Evolutionary conservation across 2,888 invertebrate genomes (phyloP).

Genomic region (Cerceris rybyensis): DNA sequence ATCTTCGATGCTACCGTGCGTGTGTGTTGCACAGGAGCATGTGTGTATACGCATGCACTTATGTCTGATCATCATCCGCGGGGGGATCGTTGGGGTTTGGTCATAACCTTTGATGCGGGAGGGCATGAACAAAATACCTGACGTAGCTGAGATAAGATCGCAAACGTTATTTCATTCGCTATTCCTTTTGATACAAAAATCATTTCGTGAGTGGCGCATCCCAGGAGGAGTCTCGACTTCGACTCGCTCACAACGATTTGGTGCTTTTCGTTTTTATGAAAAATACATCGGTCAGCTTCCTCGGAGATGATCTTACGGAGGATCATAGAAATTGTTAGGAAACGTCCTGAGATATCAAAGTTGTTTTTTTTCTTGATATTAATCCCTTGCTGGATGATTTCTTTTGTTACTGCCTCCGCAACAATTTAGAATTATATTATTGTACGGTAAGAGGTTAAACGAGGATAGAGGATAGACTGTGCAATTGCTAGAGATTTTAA

Average conservation of each 20-base stretch:
- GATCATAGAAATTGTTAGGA: too few relatives aligned
- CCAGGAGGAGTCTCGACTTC: constrained; percentile 45
- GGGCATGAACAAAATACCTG: constrained; percentile 72
- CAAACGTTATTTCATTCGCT: constrained; percentile 72
- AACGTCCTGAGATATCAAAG: too few relatives aligned
- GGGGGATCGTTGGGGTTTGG: constrained; percentile 62
- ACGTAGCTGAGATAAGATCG: constrained; percentile 72
- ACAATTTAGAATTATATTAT: too few relatives aligned
- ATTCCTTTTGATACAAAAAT: constrained; percentile 69
- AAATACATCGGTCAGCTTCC: constrained; percentile 52
- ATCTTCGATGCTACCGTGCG: constrained; percentile 57
- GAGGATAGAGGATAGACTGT: too few relatives aligned
- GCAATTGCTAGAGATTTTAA: too few relatives aligned
- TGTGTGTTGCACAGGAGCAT: constrained; percentile 33
- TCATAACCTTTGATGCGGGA: constrained; percentile 70
- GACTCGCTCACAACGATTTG: constrained; percentile 48
- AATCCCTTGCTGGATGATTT: too few relatives aligned
- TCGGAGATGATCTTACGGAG: background rate
- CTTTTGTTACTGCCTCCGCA: too few relatives aligned
- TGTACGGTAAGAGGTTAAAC: too few relatives aligned
- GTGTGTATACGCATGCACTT: constrained; percentile 34
- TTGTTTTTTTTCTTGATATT: too few relatives aligned
- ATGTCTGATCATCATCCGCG: constrained; percentile 65
- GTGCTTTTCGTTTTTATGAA: constrained; percentile 47
- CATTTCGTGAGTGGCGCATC: constrained; percentile 57